Base-by-base conservation (phyloP, 2,888 invertebrate species). In the Synanthedon vespiformis region DNA sequence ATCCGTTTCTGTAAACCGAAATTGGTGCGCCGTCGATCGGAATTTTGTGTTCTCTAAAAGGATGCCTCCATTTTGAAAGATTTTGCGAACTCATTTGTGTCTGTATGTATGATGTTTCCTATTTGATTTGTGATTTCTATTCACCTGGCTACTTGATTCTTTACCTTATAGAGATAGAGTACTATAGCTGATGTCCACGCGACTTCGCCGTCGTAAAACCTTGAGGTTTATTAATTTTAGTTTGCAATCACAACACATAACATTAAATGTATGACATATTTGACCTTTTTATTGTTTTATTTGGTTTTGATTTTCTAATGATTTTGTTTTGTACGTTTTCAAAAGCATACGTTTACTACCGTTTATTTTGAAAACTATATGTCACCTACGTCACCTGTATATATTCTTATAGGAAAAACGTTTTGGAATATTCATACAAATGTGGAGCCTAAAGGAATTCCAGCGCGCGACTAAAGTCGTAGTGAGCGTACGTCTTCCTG, bases 401-500 rank as follows among this genome's bases (percentile, higher is more conserved):
- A 44, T 44, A n/a, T 14, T 14, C n/a, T 44, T 44, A 14, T n/a
- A 16, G 13, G 13, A 44, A 44, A 44, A 44, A 14, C 6, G n/a
- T 44, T 44, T 44, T 14, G 14, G 18, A 16, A 48, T 16, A 48
- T 48, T 48, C 48, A 16, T 48, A 48, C 68, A 65, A 79, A 72
- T 75, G 74, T 72, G 71, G 76, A 77, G 74, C 75, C 76, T 74
- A 79, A 78, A 81, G 81, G 81, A 81, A 80, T 81, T 62, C 72
- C 34, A 72, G 69, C 65, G 67, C 64, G 68, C 66, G 66, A 55
- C 48, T 18, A 48, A 57, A 57, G 62, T 68, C 72, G 73, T 71
- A 67, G 78, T 70, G 74, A 65, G 75, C 74, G 77, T 76, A 75
- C 80, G 81, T 81, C 81, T 81, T 81, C 82, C 81, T 77, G 79